phyloP scores from a whole-genome alignment of 2,888 invertebrate genomes.

The Polietes domitor region DNA sequence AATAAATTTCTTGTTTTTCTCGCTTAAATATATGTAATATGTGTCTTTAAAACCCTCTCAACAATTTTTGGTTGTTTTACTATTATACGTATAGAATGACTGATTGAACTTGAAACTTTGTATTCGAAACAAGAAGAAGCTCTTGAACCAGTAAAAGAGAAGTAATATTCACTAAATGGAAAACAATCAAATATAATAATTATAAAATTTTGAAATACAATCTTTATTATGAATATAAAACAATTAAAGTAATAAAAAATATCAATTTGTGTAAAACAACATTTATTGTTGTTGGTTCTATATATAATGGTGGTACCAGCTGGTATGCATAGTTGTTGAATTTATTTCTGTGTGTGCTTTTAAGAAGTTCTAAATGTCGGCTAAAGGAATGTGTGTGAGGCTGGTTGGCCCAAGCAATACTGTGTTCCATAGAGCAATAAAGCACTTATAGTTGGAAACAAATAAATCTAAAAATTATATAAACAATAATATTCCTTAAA shows the following conservation, averaged over 20 bases:
- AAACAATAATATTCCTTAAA: neutral
- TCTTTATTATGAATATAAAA: constrained; percentile 12
- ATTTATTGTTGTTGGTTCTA: constrained; percentile 2
- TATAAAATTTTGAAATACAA: neutral
- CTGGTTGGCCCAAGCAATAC: neutral
- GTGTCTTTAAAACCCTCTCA: constrained; percentile 8
- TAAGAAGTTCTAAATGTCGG: neutral
- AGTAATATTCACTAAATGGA: neutral
- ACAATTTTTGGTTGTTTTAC: neutral
- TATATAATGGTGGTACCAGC: constrained; percentile 30
- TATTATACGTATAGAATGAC: neutral
- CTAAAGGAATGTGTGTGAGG: neutral
- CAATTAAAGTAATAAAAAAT: neutral
- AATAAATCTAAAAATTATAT: neutral
- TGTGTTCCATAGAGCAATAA: neutral
- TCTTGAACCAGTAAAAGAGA: neutral
- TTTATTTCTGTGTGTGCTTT: neutral
- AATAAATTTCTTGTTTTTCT: constrained; percentile 52
- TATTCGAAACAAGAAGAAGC: constrained; percentile 12
- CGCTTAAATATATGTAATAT: constrained; percentile 25
- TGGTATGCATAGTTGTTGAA: neutral
- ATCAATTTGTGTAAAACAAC: neutral
- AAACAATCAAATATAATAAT: neutral
- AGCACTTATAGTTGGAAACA: neutral
- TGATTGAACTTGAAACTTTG: constrained; percentile 6